phyloP scores from a whole-genome alignment of 92 coral and sea anemone genomes.

The Palythoa grandis region DNA sequence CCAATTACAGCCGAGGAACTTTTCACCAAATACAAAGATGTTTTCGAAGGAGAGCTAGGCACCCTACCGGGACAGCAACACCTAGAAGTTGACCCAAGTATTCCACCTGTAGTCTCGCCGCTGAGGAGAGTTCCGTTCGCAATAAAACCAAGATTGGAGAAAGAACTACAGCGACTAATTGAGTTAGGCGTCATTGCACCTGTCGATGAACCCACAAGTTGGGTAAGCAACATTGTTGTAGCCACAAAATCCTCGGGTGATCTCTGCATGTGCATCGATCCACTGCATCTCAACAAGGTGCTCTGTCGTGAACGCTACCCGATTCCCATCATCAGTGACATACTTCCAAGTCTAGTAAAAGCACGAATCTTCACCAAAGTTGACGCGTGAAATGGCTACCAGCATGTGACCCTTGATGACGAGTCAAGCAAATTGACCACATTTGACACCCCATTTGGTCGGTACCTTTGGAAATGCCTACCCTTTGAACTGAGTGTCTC shows the following conservation, averaged over 20 bases:
- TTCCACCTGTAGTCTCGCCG: not conserved
- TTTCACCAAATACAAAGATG: not conserved
- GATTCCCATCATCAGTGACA: slow-evolving; percentile 32
- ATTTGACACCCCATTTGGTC: slow-evolving; percentile 26
- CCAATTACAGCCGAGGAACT: no score
- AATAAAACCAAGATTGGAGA: slow-evolving; percentile 17
- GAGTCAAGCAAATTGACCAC: slow-evolving; percentile 20
- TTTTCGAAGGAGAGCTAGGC: not conserved
- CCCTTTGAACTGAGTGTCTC: slow-evolving; percentile 61
- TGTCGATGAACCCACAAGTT: slow-evolving; percentile 33
- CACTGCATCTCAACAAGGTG: slow-evolving; percentile 42
- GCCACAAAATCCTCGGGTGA: slow-evolving; percentile 50
- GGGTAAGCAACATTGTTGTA: slow-evolving; percentile 52
- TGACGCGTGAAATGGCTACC: slow-evolving; percentile 33
- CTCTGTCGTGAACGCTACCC: slow-evolving; percentile 39
- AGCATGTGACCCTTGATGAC: slow-evolving; percentile 20
- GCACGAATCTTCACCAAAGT: slow-evolving; percentile 47
- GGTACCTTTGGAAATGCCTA: slow-evolving; percentile 56
- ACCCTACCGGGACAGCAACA: not conserved
- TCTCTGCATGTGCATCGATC: slow-evolving; percentile 45
- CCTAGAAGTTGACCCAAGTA: not conserved
- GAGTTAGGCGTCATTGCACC: slow-evolving; percentile 29
- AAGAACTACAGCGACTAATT: slow-evolving; percentile 46
- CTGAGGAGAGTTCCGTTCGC: slow-evolving; percentile 17
- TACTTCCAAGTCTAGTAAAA: slow-evolving; percentile 40